Percentiles rank a stretch among this genome's conserved stretches.
phyloP scores from a whole-genome alignment of 2,797 vertebrate genomes.

The Decapterus maruadsi region DNA sequence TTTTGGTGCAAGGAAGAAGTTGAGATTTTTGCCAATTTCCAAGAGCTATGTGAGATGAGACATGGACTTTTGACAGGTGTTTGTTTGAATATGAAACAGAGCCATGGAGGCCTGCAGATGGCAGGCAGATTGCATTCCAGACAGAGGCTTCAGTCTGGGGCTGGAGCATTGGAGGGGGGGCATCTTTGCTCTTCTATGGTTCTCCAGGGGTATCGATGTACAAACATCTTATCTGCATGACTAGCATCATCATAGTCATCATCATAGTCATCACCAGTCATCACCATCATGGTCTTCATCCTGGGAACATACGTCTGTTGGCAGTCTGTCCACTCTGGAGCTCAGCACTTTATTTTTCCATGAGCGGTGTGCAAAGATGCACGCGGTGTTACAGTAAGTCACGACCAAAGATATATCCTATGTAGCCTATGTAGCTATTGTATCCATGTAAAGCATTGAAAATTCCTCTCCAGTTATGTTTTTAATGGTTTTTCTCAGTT shows the following conservation, averaged over 20 bases:
- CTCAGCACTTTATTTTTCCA: constrained; percentile 60
- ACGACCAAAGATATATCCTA: constrained; percentile 19
- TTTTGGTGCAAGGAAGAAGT: constrained; percentile 68
- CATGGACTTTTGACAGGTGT: constrained; percentile 83
- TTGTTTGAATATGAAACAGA: constrained; percentile 86
- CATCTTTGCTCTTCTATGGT: constrained; percentile 59
- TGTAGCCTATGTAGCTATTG: neutral
- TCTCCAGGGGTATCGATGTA: constrained; percentile 62
- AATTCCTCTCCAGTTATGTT: too few relatives aligned
- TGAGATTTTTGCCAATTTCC: constrained; percentile 79
- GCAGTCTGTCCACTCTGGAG: constrained; percentile 45
- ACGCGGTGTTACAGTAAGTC: constrained; percentile 29
- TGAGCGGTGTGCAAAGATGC: constrained; percentile 44
- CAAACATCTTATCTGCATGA: constrained; percentile 53
- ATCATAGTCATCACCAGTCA: constrained; percentile 24
- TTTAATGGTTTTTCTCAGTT: too few relatives aligned
- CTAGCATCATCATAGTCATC: constrained; percentile 48
- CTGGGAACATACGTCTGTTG: constrained; percentile 36
- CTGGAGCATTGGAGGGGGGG: constrained; percentile 13
- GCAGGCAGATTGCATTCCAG: constrained; percentile 85
- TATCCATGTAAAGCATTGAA: constrained; percentile 12
- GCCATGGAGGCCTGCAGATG: constrained; percentile 82
- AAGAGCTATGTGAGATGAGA: constrained; percentile 77
- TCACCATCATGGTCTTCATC: constrained; percentile 44
- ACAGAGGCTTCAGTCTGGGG: constrained; percentile 75